Base-by-base conservation (phyloP, 2,888 invertebrate species). In the Petrophora chlorosata region DNA sequence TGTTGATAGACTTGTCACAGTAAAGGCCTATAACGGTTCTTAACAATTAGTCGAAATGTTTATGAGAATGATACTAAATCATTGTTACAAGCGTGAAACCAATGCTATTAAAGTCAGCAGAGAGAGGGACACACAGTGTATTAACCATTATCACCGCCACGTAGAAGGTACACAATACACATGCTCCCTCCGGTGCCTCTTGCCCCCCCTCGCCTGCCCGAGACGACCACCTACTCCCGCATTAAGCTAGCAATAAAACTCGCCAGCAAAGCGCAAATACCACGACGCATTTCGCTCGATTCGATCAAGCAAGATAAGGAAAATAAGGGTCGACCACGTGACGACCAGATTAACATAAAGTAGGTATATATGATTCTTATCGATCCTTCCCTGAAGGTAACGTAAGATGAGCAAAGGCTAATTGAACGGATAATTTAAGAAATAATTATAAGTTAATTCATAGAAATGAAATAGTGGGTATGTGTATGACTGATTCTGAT, bases 131-230 rank as follows among this genome's bases (percentile, higher is more conserved):
- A 73, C 70, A 75, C 64, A 67, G 65, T 71, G 75, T 76, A 76
- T 78, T 74, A 76, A 75, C 75, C n/a, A 79, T 82, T 82, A 82
- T 72, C 73, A 69, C 61, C 66, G 78, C 76, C 71, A 77, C 76
- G 77, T 82, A 81, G 33, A n/a, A n/a, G n/a, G n/a, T n/a, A n/a
- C n/a, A n/a, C n/a, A n/a, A 40, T 40, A 79, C 67, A 71, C 75
- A 79, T 72, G 71, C 83, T 80, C 84, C 84, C 82, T 78, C 73
- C 74, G 74, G 79, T 65, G 79, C 82, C 83, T 79, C 84, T 76
- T 74, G 73, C 82, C 82, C 75, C 79, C 82, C 80, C 79, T 76
- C 79, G 76, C 76, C 78, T 69, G 72, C 71, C 66, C 65, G 59
- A 63, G 69, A 56, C 71, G 68, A 70, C 73, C 73, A 76, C 77